These are phyloP conservation scores for Solea senegalensis DNA, from an alignment of 2,113 vertebrate species.

Conservation along the genomic window DNA sequence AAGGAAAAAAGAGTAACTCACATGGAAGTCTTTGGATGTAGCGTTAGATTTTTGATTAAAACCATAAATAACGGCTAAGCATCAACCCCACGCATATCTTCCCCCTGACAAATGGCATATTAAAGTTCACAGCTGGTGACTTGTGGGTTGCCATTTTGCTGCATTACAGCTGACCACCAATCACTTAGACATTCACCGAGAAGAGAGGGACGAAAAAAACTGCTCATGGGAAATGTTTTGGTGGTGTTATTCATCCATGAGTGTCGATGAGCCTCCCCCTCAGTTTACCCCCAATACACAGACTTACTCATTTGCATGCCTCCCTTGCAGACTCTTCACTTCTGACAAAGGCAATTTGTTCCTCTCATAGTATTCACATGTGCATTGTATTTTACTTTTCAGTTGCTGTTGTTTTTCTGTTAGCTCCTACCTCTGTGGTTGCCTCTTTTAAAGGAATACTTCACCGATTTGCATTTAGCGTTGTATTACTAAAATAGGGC, in stretches of 20 bases:
- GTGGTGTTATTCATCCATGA: constrained; percentile 61
- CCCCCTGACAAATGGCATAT: constrained; percentile 56
- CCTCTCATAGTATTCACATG: neutral
- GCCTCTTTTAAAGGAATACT: too few species aligned
- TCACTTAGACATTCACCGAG: constrained; percentile 51
- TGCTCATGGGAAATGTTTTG: constrained; percentile 59
- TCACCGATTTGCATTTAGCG: too few species aligned
- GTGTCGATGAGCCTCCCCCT: constrained; percentile 37
- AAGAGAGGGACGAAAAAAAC: constrained; percentile 54
- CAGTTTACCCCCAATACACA: constrained; percentile 66
- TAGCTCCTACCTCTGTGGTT: too few species aligned
- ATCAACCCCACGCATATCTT: constrained; percentile 47
- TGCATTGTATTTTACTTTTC: too few species aligned
- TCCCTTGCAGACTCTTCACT: constrained; percentile 42
- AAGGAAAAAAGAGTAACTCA: constrained; percentile 23
- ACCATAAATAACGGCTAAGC: constrained; percentile 35
- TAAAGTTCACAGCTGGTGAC: constrained; percentile 58
- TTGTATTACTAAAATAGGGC: too few species aligned
- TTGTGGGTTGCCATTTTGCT: constrained; percentile 58
- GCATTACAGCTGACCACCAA: constrained; percentile 61
- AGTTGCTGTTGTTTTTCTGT: too few species aligned
- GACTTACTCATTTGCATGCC: constrained; percentile 69
- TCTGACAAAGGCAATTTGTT: neutral
- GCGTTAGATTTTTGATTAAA: constrained; percentile 47
- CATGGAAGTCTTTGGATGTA: constrained; percentile 5